Base-by-base conservation (phyloP, 2,113 vertebrate genomes). In the Psammodynastes pulverulentus region DNA sequence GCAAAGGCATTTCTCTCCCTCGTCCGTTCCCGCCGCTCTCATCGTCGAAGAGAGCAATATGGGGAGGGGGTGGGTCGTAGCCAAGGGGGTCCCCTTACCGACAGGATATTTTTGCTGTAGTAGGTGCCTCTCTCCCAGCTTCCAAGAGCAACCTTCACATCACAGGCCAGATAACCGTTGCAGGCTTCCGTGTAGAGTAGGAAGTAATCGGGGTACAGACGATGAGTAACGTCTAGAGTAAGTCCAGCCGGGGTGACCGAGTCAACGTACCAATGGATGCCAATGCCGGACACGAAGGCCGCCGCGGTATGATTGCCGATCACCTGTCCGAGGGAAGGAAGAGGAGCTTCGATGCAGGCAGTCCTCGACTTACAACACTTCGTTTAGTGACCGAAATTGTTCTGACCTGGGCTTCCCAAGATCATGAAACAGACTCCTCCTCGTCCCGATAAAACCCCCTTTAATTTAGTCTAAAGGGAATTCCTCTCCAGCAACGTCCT, bases 191-290 rank as follows among this genome's bases (percentile, higher is more conserved):
- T 99, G 94, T 97, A 98, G 51, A 99, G 98, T 91, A 99, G 97
- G 96, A 98, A 99, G 91, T 98, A 98, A 86, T 98, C 94, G 0
- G 99, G 99, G 96, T 97, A 99, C 13, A 99, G 96, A 67, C 97
- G 97, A 29, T 99, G 98, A 8, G 98, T 99, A 93, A 94, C 95
- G 54, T 97, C 98, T 54, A 99, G 96, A 0, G 98, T 98, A 51
- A 98, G 90, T 89, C 97, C 97, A 0, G 98, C 97, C 1, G 98
- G 98, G 0, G 97, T 96, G 12, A 99, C 0, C 0, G 86, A n/a
- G 92, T 99, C 98, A 90, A 98, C 34, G 96, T 99, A 99, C 99
- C 99, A 99, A 95, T 99, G 99, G 88, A 99, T 97, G 2, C 98
- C 99, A 0, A 99, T 98, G 23, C 99, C 99, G 0, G 98, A 97